These are phyloP conservation scores for Habrosyne pyritoides DNA, from an alignment of 2,888 invertebrate genomes.

Conservation along the genomic window DNA sequence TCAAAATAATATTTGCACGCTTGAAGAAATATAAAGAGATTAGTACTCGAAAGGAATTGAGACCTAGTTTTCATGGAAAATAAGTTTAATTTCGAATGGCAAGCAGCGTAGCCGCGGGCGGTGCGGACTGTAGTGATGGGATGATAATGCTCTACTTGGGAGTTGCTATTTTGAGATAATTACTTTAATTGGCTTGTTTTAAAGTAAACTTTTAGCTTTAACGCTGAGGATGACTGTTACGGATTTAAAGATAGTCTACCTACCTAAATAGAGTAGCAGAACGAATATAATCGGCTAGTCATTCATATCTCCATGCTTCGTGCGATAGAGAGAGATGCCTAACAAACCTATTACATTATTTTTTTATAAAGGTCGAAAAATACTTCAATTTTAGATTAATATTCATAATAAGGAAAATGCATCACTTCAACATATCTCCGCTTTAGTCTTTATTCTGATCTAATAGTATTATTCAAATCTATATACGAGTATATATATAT, in stretches of 20 bases:
- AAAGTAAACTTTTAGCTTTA: not conserved
- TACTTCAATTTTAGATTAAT: too few species aligned
- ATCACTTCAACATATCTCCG: too few species aligned
- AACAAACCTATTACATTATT: too few species aligned
- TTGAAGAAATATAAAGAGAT: conserved; percentile 39
- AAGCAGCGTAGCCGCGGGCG: conserved; percentile 42
- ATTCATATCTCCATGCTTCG: too few species aligned
- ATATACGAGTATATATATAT: too few species aligned
- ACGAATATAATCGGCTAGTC: too few species aligned
- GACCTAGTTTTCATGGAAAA: conserved; percentile 41
- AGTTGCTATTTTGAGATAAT: conserved; percentile 1
- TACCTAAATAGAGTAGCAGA: not conserved
- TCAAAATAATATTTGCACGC: conserved; percentile 9
- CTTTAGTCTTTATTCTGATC: too few species aligned
- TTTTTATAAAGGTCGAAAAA: too few species aligned
- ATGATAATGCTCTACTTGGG: conserved; percentile 10
- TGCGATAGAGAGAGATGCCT: too few species aligned
- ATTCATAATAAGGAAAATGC: too few species aligned
- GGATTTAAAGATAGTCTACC: not conserved
- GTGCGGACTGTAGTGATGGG: conserved; percentile 52
- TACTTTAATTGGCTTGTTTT: not conserved
- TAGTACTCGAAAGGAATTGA: conserved; percentile 39
- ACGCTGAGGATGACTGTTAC: not conserved
- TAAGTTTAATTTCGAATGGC: conserved; percentile 45
- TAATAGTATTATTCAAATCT: too few species aligned